Evolutionary conservation across 2,113 vertebrate genomes (phyloP).

Genomic region (Eurypyga helias): DNA sequence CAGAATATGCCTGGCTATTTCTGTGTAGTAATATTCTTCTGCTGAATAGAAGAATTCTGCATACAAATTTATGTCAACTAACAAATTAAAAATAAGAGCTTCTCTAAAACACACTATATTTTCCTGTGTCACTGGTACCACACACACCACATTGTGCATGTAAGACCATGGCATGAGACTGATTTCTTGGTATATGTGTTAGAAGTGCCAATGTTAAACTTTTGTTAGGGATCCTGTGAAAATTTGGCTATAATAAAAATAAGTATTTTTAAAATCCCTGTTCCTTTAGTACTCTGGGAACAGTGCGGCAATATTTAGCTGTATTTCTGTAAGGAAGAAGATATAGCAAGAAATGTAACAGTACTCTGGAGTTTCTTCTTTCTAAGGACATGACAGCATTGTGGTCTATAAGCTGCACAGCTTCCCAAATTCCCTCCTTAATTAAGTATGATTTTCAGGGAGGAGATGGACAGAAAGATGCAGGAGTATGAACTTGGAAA

Average conservation of each 20-base stretch:
- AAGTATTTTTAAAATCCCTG: neutral
- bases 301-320: neutral
- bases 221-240: neutral
- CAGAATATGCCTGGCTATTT: neutral
- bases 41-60: neutral
- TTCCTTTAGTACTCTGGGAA: neutral
- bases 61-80: neutral
- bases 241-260: neutral
- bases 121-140: rapidly evolving
- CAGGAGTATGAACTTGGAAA: neutral
- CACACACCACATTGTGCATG: neutral
- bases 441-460: neutral
- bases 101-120: neutral
- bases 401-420: neutral
- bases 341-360: neutral
- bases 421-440: neutral
- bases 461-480: neutral
- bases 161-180: neutral
- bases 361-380: neutral
- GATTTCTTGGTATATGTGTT: neutral
- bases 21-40: neutral
- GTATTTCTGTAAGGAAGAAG: neutral
- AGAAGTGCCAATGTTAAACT: neutral
- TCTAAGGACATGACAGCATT: neutral
- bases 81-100: neutral